phyloP scores from a whole-genome alignment of 2,888 invertebrate genomes.

The Chrysina gloriosa region DNA sequence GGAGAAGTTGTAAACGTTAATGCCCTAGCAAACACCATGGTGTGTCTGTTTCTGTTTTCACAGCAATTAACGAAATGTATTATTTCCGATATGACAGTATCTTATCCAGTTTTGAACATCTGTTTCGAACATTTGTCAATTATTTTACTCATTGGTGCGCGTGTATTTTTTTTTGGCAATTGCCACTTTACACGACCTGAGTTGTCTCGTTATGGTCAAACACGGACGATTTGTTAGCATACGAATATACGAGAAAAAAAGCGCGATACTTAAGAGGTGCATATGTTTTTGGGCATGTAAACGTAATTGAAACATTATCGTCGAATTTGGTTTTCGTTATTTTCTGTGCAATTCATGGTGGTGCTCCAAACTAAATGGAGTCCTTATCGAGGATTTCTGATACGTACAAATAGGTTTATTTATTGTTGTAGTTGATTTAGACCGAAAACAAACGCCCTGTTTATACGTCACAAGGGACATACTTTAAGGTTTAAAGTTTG shows the following conservation, averaged over 20 bases:
- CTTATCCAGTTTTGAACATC: slow-evolving; percentile 60
- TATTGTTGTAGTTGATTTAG: too few relatives aligned
- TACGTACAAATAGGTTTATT: too few relatives aligned
- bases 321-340: slow-evolving; percentile 1
- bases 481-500: too few relatives aligned
- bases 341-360: slow-evolving; percentile 17
- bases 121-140: slow-evolving; percentile 53
- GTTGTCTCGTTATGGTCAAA: slow-evolving; percentile 16
- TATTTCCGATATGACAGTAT: slow-evolving; percentile 57
- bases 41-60: slow-evolving; percentile 57
- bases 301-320: background rate
- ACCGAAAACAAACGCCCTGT: too few relatives aligned
- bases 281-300: slow-evolving; percentile 13
- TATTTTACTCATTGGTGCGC: slow-evolving; percentile 35
- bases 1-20: slow-evolving; percentile 56
- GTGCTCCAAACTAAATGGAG: background rate
- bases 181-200: background rate
- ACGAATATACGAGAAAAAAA: slow-evolving; percentile 24
- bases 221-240: slow-evolving; percentile 11
- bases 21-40: slow-evolving; percentile 53
- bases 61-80: slow-evolving; percentile 59
- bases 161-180: background rate
- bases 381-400: slow-evolving; percentile 4
- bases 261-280: slow-evolving; percentile 7
- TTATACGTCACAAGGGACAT: too few relatives aligned